Evolutionary conservation across 2,113 vertebrate species (phyloP), one percentile per base, ranked within the genome.

Genomic region (Cromileptes altivelis): DNA sequence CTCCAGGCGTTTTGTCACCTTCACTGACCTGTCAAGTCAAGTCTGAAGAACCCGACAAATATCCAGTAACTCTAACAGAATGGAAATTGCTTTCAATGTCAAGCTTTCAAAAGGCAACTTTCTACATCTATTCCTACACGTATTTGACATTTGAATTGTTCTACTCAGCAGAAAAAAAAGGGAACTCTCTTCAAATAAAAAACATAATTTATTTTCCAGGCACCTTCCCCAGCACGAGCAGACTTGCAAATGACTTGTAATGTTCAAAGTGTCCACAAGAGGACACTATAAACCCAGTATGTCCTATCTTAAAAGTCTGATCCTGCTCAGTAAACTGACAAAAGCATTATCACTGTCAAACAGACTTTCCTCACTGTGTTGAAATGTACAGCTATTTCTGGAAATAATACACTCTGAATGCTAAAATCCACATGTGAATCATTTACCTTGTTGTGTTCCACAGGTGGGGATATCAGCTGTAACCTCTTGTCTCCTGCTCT

Each of bases 401-500:
- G 5, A 56, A 64, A 67, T 40, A 52, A 17, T 63, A 53, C 0
- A 21, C 21, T 11, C 25, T 65, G 25, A 90, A 79, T 85, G 76
- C 75, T 70, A 80, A 85, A 79, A 70, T 68, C 70, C 50, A 79
- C 77, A 73, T 55, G 52, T 57, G 13, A 81, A 76, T n/a, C 33
- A 70, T 57, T 84, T 81, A 80, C 81, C 88, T 80, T 68, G 50
- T 55, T 69, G 61, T 67, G 68, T 80, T 88, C 90, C 80, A 91
- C 93, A 94, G 92, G 93, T 94, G 93, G 58, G 60, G 75, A 87
- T 89, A 90, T 92, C 92, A 92, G 88, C 86, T 86, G 88, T 89
- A 92, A 86, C 86, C 92, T 90, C 90, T 89, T 79, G 86, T 91
- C 81, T 88, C 72, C 75, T 56, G 82, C 86, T 85, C 89, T 81